Conservation (phyloP, 2,113 vertebrate genomes). For the Myiozetetes cayanensis region DNA sequence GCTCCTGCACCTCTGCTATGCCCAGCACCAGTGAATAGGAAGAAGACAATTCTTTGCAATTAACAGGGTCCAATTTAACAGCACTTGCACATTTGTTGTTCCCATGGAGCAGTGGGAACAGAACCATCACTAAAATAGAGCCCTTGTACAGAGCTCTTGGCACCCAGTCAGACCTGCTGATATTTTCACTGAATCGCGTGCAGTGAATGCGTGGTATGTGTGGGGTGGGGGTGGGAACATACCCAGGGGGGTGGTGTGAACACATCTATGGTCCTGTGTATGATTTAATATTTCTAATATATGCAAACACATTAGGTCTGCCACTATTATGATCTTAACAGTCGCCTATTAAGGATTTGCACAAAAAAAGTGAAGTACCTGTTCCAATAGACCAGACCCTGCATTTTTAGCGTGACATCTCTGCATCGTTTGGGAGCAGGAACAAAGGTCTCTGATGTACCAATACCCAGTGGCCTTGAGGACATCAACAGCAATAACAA, state of each 20-base stretch:
- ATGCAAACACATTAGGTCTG: not conserved
- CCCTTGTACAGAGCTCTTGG: not conserved
- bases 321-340: not conserved
- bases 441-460: conserved; percentile 8
- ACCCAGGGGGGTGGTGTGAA: not conserved
- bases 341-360: not conserved
- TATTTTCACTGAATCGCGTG: not conserved
- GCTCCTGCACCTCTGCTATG: not conserved
- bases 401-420: not conserved
- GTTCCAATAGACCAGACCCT: not conserved
- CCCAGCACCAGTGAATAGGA: not conserved
- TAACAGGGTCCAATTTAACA: not conserved
- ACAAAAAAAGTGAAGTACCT: not conserved
- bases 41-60: not conserved
- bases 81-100: not conserved
- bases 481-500: not conserved
- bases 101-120: not conserved
- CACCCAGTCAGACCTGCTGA: not conserved
- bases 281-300: not conserved
- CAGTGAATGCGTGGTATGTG: not conserved
- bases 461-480: not conserved
- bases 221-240: not conserved
- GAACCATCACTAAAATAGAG: not conserved
- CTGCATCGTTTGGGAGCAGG: not conserved
- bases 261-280: not conserved